phyloP scores from a whole-genome alignment of 2,113 vertebrate species.

The Diphyllodes magnificus region DNA sequence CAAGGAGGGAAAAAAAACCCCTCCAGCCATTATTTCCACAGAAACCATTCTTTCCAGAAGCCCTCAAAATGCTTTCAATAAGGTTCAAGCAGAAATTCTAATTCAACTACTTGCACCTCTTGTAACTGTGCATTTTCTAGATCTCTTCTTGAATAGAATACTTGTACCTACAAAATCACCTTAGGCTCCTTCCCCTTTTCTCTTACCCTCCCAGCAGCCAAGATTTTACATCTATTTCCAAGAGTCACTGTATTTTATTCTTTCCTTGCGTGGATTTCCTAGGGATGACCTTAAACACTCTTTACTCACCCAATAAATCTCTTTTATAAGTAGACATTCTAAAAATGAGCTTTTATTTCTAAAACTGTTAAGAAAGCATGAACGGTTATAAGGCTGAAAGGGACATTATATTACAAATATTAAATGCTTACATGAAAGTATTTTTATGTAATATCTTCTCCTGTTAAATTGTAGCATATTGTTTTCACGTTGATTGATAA shows the following conservation, averaged over 20 bases:
- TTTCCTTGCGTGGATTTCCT: not conserved
- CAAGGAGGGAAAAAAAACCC: accelerated
- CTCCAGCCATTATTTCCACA: not conserved
- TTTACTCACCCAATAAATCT: not conserved
- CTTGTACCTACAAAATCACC: not conserved
- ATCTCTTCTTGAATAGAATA: not conserved
- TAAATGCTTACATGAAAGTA: not conserved
- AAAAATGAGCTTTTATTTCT: not conserved
- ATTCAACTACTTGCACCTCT: not conserved
- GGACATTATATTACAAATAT: not conserved
- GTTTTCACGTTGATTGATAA: not conserved
- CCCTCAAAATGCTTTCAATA: not conserved
- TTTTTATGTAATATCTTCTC: not conserved
- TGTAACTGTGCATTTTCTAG: not conserved
- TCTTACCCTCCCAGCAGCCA: not conserved
- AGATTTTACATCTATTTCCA: not conserved
- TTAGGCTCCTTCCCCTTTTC: not conserved
- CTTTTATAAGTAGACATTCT: not conserved
- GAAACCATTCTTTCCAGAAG: not conserved
- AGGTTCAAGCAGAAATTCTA: not conserved
- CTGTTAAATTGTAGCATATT: not conserved
- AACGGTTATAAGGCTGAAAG: not conserved
- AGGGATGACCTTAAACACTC: not conserved
- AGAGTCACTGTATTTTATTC: not conserved
- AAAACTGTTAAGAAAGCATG: not conserved